Evolutionary conservation across 2,888 invertebrate species (phyloP), one percentile per base, ranked within the genome.

Genomic region (Geophilus truncorum): DNA sequence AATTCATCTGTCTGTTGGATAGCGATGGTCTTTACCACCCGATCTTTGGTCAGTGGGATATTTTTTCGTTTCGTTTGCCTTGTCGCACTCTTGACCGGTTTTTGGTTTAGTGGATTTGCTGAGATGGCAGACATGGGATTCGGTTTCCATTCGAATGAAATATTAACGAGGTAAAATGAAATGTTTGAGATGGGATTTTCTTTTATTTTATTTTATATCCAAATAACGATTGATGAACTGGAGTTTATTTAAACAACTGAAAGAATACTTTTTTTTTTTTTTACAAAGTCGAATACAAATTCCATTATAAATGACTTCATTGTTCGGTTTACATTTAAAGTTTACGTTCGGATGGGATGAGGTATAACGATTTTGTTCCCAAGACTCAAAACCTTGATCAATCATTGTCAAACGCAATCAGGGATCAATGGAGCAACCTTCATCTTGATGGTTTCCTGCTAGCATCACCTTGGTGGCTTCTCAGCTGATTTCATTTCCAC

Each of bases 21-120:
- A 18, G 36, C 9, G 62, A 62, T 62, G 62, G 62, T 62, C 62
- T 62, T 62, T 70, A 23, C 70, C 25, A 32, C 15, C 25, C 25
- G 70, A 28, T 70, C 70, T 70, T 70, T 70, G 70, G 70, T 28
- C 70, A 70, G 25, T 7, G 70, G 62, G 70, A 70, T 25, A n/a
- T 70, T 70, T 70, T 25, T 9, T 70, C 70, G 70, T 70, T n/a
- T 70, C 70, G 70, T 70, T 70, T 70, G 25, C 70, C 70, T 70
- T 70, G 70, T 70, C 70, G 70, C 70, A 70, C 70, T 70, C 70
- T 70, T 70, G 70, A 70, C 70, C 70, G 70, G n/a, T 70, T 70
- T 70, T 70, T 70, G 70, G 70, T 70, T 70, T 70, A 70, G 70
- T 28, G 70, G 70, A 70, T 70, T 70, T 70, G 70, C 70, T 28